Percentiles rank a stretch among this genome's conserved stretches.
Evolutionary conservation across 53 echinoderm and acorn worm species (phyloP).

Genomic region (Actinopyga echinites): DNA sequence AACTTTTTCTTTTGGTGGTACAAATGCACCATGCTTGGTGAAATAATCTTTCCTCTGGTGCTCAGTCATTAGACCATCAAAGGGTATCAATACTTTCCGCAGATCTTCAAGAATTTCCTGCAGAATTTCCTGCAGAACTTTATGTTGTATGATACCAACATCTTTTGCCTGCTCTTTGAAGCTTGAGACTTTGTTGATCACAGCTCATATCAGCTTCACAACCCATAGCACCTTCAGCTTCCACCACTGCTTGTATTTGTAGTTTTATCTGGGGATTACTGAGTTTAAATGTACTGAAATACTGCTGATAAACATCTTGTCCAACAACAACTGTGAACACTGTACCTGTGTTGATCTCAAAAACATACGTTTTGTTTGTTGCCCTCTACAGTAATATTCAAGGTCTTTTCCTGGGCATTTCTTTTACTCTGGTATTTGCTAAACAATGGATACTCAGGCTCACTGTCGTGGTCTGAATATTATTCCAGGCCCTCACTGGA

Average conservation of each 20-base stretch:
- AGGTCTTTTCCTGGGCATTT: no score
- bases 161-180: conserved; percentile 2
- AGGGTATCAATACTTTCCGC: neutral
- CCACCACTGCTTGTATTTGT: conserved; percentile 2
- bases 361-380: neutral
- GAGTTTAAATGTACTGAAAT: neutral
- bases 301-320: conserved; percentile 14
- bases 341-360: conserved; percentile 44
- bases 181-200: neutral
- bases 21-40: neutral
- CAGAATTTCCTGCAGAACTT: neutral
- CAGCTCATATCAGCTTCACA: neutral
- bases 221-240: neutral
- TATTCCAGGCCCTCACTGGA: no score
- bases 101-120: neutral
- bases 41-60: no score
- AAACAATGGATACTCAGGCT: no score
- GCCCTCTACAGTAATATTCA: neutral
- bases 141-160: neutral
- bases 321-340: conserved; percentile 1
- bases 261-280: neutral
- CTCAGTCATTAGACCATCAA: neutral
- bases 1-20: neutral
- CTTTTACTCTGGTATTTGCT: no score
- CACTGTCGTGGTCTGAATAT: no score